Base-by-base conservation (phyloP, 1,140 invertebrate genomes). In the Drosophila pectinifera region DNA sequence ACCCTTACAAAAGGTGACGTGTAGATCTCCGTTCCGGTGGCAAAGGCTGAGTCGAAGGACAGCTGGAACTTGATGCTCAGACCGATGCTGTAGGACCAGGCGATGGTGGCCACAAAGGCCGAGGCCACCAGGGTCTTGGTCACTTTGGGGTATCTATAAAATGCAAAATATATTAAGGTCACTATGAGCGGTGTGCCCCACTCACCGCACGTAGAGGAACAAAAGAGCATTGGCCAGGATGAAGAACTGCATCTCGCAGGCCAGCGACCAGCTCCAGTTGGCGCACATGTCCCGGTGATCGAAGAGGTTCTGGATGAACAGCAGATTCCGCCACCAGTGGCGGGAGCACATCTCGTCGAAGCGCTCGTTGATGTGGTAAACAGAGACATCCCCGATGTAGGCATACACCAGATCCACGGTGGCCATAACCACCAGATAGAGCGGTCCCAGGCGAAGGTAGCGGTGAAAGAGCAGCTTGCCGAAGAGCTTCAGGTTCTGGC, bases 171-270 rank as follows among this genome's bases (percentile, higher is more conserved):
- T n/a, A n/a, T n/a, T n/a, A n/a, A n/a, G n/a, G n/a, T n/a, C n/a
- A n/a, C n/a, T n/a, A n/a, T n/a, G n/a, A n/a, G n/a, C n/a, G n/a
- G n/a, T n/a, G n/a, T n/a, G n/a, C n/a, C n/a, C 16, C 18, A 76
- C 85, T 74, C 73, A 95, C 94, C 92, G 92, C 14, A 92, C 92
- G 26, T 94, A 95, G 4, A 94, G 64, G 20, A 95, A 92, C 8
- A 95, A 78, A 11, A 95, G 55, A 16, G 93, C 75, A 1, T 91
- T 88, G 48, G 91, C 92, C 58, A 96, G 90, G 1, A 95, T 85
- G 74, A 95, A 97, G 85, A 96, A 96, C 92, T 97, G 96, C 94
- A 96, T 96, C 90, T 97, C 97, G 62, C 95, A 95, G 24, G 96
- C 95, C 55, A 97, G 78, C 67, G 96, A 97, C 97, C 97, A 97